Base-by-base conservation (phyloP, 1,140 invertebrate species). In the Scaptomyza pallida region DNA sequence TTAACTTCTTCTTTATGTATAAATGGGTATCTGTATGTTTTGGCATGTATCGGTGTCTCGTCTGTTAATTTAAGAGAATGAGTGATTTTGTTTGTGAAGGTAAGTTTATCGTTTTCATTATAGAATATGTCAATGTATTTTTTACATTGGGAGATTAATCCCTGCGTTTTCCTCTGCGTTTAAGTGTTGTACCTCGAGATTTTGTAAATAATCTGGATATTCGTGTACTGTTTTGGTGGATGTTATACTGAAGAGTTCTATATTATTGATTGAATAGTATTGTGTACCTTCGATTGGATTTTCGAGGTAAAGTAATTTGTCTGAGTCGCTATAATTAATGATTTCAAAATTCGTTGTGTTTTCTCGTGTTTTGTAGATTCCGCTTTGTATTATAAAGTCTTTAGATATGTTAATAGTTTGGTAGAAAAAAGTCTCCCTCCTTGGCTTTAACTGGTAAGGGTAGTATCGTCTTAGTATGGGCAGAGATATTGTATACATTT, bases 81-180 rank as follows among this genome's bases (percentile, higher is more conserved):
- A 13, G 37, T 9, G 15, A 41, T 41, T 16, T 41, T 41, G 40
- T 41, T 41, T 15, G 40, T 41, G 40, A 41, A 41, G 40, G n/a
- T 41, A 16, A 41, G 40, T 15, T n/a, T n/a, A 5, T 41, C 40
- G 2, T 41, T 16, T 41, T 41, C 40, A 8, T 41, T 41, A 41
- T 41, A 41, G 40, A 41, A 41, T 3, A 41, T 41, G n/a, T 41
- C 40, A 15, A 41, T 4, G 16, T 10, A 41, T 41, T 41, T n/a
- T 16, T 41, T 41, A 16, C n/a, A 5, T 5, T 5, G 40, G n/a
- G 40, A 41, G 15, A 15, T n/a, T 41, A 41, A 41, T 15, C 40
- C 40, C 15, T 41, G 40, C n/a, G n/a, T n/a, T n/a, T n/a, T n/a
- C n/a, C n/a, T n/a, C n/a, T n/a, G n/a, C n/a, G n/a, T n/a, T n/a